Evolutionary conservation across 2,113 vertebrate species (phyloP), one percentile per base, ranked within the genome.

Genomic region (Psittacula cyanocephala): DNA sequence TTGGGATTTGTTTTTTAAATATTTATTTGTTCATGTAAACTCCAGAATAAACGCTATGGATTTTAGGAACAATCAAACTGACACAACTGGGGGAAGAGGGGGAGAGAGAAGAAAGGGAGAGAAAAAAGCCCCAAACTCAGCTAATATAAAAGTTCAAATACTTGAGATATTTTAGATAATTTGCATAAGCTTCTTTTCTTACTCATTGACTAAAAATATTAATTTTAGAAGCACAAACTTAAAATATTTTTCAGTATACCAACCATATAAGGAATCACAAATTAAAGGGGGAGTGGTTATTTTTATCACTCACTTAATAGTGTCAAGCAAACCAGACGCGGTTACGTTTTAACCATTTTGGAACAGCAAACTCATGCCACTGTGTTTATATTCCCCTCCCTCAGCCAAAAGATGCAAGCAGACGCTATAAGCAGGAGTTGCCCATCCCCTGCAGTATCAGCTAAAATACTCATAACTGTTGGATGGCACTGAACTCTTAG

Each of bases 181-280:
- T 80, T 91, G 63, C 37, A 52, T 85, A 53, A 33, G 52, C 25
- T 87, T 81, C 39, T 95, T 81, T 81, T 68, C 72, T 92, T 91
- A 85, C 47, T 95, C 72, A 53, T 7, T 69, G 37, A 77, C 60
- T 91, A 78, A 81, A 94, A 92, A 62, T 62, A 86, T 49, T 59
- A 64, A 94, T 83, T 95, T 79, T 35, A 95, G 81, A 68, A 89
- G 59, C 57, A 85, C 33, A 89, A 93, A 84, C 46, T 84, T 89
- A 11, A 75, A 95, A 79, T 79, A 62, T 55, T 86, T 94, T 77
- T 74, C 76, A 60, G 43, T 9, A 16, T 53, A 37, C 39, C 43
- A 23, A 67, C 79, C 55, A 82, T 55, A 86, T 63, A 74, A 93
- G 60, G 87, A 92, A 53, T 27, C 17, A 67, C 33, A 82, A 84